Evolutionary conservation across 2,113 vertebrate species (phyloP).

Genomic region (Atractosteus spatula): DNA sequence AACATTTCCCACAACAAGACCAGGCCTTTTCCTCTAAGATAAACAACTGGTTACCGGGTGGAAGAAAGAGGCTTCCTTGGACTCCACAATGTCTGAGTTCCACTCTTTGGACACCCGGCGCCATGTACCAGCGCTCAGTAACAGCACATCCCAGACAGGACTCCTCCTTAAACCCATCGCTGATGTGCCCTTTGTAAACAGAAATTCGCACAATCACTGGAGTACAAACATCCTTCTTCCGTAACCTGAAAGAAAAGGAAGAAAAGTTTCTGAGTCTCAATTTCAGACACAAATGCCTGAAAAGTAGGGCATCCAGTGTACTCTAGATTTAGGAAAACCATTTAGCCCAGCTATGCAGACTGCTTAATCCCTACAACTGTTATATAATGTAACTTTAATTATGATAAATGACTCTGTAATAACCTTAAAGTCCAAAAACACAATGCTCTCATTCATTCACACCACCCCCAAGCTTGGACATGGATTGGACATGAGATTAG

Average conservation of each 20-base stretch:
- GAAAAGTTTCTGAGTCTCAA: background rate
- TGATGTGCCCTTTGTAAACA: constrained; percentile 43
- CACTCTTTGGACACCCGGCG: constrained; percentile 57
- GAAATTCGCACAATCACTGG: constrained; percentile 57
- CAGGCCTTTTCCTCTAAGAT: too few species aligned
- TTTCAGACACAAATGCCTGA: background rate
- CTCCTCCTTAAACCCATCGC: constrained; percentile 41
- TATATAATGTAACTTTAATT: too few species aligned
- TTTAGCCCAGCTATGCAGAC: too few species aligned
- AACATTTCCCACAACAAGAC: too few species aligned
- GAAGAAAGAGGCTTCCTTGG: constrained; percentile 57
- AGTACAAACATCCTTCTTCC: constrained; percentile 49
- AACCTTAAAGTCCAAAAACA: too few species aligned
- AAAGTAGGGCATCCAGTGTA: too few species aligned
- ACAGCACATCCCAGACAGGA: constrained; percentile 39
- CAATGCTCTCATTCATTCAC: too few species aligned
- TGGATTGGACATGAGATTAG: too few species aligned
- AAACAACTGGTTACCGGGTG: constrained; percentile 49
- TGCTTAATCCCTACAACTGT: too few species aligned
- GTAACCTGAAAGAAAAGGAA: constrained; percentile 45
- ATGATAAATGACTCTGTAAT: too few species aligned
- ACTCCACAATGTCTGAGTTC: constrained; percentile 40
- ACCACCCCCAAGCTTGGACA: too few species aligned
- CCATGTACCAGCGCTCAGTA: constrained; percentile 64
- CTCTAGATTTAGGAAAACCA: too few species aligned